Evolutionary conservation across 2,888 invertebrate genomes (phyloP).

Genomic region (Ctenicera cuprea): DNA sequence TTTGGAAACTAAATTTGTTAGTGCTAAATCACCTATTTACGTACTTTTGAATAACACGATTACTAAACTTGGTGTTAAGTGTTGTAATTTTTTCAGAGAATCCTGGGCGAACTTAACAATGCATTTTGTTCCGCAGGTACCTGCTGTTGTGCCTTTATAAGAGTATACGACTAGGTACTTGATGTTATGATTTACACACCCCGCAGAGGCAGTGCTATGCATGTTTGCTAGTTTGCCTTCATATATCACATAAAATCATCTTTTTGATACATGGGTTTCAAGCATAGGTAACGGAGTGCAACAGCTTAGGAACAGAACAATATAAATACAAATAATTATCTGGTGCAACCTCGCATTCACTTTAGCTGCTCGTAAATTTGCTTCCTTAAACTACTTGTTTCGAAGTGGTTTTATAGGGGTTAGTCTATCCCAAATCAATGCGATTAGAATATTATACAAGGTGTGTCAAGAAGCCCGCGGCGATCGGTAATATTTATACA

Average conservation of each 20-base stretch:
- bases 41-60: no score
- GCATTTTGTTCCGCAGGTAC: no score
- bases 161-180: neutral
- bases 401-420: neutral
- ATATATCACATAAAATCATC: constrained; percentile 33
- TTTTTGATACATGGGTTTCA: constrained; percentile 44
- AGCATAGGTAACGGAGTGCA: constrained; percentile 47
- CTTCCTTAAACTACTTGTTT: constrained; percentile 54
- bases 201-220: neutral
- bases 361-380: constrained; percentile 54
- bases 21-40: no score
- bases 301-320: constrained; percentile 55
- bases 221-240: constrained; percentile 13
- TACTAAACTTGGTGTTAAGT: no score
- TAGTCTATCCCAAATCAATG: neutral
- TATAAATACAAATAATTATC: constrained; percentile 57
- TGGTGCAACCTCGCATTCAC: constrained; percentile 57
- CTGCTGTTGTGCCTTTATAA: no score
- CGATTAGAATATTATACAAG: neutral
- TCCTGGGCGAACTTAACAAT: no score
- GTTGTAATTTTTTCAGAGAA: no score
- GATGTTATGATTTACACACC: constrained; percentile 20
- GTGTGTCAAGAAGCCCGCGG: no score
- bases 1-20: no score
- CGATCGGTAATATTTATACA: no score